These are phyloP conservation scores for Diadophis punctatus DNA, from an alignment of 2,113 vertebrate species.

Conservation along the genomic window DNA sequence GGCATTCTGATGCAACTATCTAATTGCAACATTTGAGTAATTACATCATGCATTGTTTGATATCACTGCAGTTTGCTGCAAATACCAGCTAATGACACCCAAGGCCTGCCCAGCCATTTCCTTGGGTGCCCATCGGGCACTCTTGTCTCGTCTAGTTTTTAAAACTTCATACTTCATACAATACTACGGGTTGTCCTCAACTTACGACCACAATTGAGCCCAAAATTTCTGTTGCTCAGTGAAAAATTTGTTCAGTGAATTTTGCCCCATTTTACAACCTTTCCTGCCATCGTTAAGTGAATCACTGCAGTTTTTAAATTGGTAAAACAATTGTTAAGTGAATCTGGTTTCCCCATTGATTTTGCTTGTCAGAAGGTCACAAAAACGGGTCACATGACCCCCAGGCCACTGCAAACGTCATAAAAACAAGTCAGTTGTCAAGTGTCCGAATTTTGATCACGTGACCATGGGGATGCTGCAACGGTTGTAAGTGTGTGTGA, in stretches of 20 bases:
- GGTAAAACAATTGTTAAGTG: neutral
- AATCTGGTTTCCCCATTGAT: neutral
- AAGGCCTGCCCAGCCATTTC: neutral
- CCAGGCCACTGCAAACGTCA: neutral
- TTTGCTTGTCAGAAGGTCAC: neutral
- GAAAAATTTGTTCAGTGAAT: neutral
- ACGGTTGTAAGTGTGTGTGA: neutral
- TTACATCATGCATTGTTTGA: neutral
- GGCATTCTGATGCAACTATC: neutral
- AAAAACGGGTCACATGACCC: neutral
- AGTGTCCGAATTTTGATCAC: neutral
- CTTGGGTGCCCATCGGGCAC: neutral
- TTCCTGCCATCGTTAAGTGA: neutral
- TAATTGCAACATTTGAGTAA: neutral
- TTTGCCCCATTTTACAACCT: neutral
- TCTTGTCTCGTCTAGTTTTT: neutral
- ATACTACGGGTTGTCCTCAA: neutral
- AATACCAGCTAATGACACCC: neutral
- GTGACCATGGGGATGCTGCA: neutral
- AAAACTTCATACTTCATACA: neutral
- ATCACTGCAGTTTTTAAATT: neutral
- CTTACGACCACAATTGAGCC: neutral
- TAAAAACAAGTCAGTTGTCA: neutral
- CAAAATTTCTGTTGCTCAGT: neutral
- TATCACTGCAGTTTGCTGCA: neutral